These are phyloP conservation scores for Strigops habroptila DNA, from an alignment of 2,113 vertebrate species.

Conservation along the genomic window DNA sequence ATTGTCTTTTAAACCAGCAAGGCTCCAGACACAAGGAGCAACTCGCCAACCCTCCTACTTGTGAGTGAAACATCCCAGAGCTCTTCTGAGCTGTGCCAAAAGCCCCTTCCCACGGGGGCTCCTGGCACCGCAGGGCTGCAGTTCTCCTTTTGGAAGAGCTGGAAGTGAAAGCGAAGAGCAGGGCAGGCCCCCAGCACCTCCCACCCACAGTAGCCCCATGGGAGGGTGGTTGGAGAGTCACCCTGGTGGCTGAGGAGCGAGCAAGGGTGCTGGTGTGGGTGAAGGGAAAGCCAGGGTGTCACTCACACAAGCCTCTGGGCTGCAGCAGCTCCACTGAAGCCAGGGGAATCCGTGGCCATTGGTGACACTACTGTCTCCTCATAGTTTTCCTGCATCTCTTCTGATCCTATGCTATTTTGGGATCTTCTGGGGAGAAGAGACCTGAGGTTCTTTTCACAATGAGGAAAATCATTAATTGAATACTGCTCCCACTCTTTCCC, in stretches of 20 bases:
- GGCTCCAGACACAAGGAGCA: neutral
- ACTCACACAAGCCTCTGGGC: neutral
- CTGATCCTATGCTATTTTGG: neutral
- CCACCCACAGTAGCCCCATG: neutral
- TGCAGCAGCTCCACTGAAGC: neutral
- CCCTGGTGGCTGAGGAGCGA: fast-evolving
- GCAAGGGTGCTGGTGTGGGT: neutral
- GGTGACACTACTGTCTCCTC: neutral
- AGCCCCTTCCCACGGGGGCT: neutral
- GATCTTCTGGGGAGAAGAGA: neutral
- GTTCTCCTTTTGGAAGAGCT: neutral
- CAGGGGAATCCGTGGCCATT: neutral
- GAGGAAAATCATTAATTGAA: neutral
- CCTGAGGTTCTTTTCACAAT: neutral
- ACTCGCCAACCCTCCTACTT: fast-evolving
- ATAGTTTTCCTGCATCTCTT: neutral
- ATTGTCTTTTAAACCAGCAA: neutral
- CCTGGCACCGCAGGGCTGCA: neutral
- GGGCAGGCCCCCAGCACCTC: neutral
- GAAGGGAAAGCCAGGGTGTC: neutral
- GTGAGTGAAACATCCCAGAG: neutral
- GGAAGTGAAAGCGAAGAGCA: neutral
- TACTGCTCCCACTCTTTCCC: neutral
- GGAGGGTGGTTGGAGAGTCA: neutral
- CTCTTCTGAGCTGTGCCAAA: neutral